phyloP scores from a whole-genome alignment of 2,888 invertebrate genomes.

The Margaritifera margaritifera region DNA sequence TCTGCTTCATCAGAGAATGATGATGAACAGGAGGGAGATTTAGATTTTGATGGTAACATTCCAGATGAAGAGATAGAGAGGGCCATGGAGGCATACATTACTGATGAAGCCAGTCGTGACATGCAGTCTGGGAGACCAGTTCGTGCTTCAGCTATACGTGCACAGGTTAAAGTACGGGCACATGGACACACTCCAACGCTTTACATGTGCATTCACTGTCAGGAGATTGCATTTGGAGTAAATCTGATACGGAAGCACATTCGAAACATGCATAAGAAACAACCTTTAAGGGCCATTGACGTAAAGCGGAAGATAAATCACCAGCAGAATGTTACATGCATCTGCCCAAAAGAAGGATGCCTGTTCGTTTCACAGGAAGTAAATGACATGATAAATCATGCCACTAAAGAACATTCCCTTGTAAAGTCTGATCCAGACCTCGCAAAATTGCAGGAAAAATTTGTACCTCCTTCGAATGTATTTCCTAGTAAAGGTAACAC shows the following conservation, averaged over 20 bases:
- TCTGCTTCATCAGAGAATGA: slow-evolving; percentile 16
- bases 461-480: slow-evolving; percentile 3
- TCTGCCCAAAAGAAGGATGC: slow-evolving; percentile 36
- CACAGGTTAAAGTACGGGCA: slow-evolving; percentile 30
- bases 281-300: slow-evolving; percentile 33
- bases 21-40: slow-evolving; percentile 13
- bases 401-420: slow-evolving; percentile 28
- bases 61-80: slow-evolving; percentile 29
- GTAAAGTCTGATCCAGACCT: slow-evolving; percentile 20
- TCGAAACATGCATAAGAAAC: slow-evolving; percentile 19
- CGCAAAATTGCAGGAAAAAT: slow-evolving; percentile 12
- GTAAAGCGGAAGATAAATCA: slow-evolving; percentile 27
- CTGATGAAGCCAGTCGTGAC: slow-evolving; percentile 22
- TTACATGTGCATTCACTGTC: slow-evolving; percentile 43
- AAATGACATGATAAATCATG: slow-evolving; percentile 35
- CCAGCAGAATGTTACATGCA: slow-evolving; percentile 21
- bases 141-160: slow-evolving; percentile 41
- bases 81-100: slow-evolving; percentile 37
- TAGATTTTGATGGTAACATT: slow-evolving; percentile 27
- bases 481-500: slow-evolving; percentile 4
- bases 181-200: slow-evolving; percentile 35
- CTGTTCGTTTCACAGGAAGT: slow-evolving; percentile 13
- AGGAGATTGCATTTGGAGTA: slow-evolving; percentile 32
- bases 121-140: slow-evolving; percentile 28
- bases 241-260: slow-evolving; percentile 42